Evolutionary conservation across 2,113 vertebrate species (phyloP).

Genomic region (Capreolus pygargus): DNA sequence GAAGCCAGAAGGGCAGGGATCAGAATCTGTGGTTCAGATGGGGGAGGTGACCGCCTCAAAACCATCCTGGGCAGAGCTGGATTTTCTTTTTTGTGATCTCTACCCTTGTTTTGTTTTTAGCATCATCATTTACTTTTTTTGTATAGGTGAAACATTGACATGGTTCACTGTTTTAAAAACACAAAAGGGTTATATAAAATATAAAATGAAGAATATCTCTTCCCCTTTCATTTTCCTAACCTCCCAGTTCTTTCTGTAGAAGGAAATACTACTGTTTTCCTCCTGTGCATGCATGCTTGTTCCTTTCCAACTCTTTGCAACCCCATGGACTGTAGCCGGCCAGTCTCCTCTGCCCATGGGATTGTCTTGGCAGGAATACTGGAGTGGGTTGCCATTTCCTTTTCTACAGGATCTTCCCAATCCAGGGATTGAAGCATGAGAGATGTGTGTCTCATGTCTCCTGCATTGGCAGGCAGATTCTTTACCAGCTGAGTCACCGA

Average conservation of each 20-base stretch:
- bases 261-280: neutral
- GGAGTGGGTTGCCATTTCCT: neutral
- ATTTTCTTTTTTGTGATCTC: neutral
- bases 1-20: neutral
- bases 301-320: neutral
- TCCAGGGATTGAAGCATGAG: neutral
- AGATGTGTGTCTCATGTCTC: neutral
- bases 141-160: neutral
- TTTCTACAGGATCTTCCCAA: neutral
- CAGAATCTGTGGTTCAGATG: neutral
- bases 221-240: neutral
- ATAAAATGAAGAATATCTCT: neutral
- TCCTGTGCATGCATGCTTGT: neutral
- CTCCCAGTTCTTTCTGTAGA: neutral
- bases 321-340: neutral
- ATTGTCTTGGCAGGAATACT: neutral
- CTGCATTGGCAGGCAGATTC: neutral
- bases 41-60: accelerated
- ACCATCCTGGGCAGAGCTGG: neutral
- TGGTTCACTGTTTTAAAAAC: neutral
- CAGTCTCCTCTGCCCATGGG: neutral
- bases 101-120: neutral
- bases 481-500: neutral
- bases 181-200: neutral
- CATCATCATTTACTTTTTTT: neutral